A percentile compares a stretch with the other conserved stretches of the same genome.
phyloP scores from a whole-genome alignment of 2,888 invertebrate genomes.

The Myathropa florea region DNA sequence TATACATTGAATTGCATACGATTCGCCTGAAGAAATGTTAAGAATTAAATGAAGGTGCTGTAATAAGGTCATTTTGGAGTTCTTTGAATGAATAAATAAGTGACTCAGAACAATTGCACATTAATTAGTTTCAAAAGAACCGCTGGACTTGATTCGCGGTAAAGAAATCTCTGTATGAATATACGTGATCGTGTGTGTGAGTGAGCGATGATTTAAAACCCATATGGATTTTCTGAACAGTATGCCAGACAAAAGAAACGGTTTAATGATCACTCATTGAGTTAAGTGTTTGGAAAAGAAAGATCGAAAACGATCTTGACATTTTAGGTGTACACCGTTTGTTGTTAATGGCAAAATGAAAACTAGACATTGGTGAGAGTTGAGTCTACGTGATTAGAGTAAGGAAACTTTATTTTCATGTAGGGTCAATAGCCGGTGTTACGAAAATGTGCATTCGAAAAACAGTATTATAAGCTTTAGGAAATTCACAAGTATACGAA shows the following conservation, averaged over 20 bases:
- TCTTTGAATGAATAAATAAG: slow-evolving; percentile 59
- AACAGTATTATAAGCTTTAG: neutral
- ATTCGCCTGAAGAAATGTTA: neutral
- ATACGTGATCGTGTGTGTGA: neutral
- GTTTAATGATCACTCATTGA: neutral
- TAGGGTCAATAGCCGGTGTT: neutral
- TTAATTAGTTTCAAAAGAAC: slow-evolving; percentile 65
- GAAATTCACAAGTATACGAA: neutral
- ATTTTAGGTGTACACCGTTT: neutral
- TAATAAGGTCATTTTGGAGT: slow-evolving; percentile 61
- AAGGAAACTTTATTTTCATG: slow-evolving; percentile 18
- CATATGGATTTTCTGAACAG: neutral
- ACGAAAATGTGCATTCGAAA: neutral
- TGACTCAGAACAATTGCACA: slow-evolving; percentile 62
- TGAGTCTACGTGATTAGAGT: slow-evolving; percentile 53
- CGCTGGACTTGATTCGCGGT: slow-evolving; percentile 7
- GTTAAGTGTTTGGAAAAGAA: slow-evolving; percentile 10
- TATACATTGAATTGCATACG: neutral
- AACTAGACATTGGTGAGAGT: slow-evolving; percentile 33
- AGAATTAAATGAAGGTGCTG: neutral
- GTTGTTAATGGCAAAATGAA: slow-evolving; percentile 11
- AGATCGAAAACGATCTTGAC: slow-evolving; percentile 29
- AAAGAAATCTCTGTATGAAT: slow-evolving; percentile 35
- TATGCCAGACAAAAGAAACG: neutral
- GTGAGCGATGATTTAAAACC: slow-evolving; percentile 8